Percentiles rank a stretch among this genome's conserved stretches.
These are phyloP conservation scores for Leptinotarsa defecta DNA, from an alignment of 1,140 invertebrate genomes.

Conservation along the genomic window DNA sequence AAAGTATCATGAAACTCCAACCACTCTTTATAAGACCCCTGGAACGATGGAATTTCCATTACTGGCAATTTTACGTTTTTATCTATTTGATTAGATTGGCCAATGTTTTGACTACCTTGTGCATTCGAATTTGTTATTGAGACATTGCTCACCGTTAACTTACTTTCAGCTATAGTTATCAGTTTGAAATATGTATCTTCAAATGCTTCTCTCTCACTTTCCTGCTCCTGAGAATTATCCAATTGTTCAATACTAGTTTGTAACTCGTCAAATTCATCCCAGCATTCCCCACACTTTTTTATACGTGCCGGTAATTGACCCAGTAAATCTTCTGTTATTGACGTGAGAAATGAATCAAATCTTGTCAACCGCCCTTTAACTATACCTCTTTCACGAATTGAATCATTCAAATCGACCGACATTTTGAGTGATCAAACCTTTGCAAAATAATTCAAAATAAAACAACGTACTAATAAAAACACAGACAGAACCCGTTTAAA, in stretches of 20 bases:
- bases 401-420: not conserved
- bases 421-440: not conserved
- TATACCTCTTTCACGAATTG: not conserved
- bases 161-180: not conserved
- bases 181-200: slow-evolving; percentile 17
- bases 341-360: not conserved
- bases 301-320: not conserved
- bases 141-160: not conserved
- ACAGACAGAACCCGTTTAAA: not conserved
- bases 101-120: not conserved
- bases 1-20: slow-evolving; percentile 29
- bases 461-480: not conserved
- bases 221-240: not conserved
- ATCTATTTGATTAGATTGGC: not conserved
- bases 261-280: not conserved
- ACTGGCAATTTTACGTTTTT: slow-evolving; percentile 24
- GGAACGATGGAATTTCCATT: slow-evolving; percentile 29
- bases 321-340: not conserved
- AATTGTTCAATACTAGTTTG: not conserved
- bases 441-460: not conserved
- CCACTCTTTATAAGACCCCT: slow-evolving; percentile 25
- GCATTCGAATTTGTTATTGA: not conserved
- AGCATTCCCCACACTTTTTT: not conserved
- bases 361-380: not conserved
- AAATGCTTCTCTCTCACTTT: not conserved